Evolutionary conservation across 2,888 invertebrate genomes (phyloP).

Genomic region (Ochropacha duplaris): DNA sequence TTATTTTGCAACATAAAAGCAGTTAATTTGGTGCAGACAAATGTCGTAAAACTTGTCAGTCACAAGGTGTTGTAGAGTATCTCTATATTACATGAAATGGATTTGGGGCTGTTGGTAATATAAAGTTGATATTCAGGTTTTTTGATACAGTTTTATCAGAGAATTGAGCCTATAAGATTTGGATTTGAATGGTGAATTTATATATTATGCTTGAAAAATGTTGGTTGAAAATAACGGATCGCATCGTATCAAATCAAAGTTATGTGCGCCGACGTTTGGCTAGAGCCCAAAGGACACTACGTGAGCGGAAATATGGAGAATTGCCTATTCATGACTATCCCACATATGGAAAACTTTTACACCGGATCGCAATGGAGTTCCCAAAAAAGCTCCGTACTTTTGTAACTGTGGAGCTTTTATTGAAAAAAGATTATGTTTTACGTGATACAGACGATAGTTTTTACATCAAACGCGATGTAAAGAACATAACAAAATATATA

Average conservation of each 20-base stretch:
- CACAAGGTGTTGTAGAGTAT: background rate
- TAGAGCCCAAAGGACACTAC: constrained; percentile 58
- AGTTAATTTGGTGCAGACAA: background rate
- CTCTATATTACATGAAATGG: background rate
- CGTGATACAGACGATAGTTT: background rate
- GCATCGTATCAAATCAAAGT: constrained; percentile 48
- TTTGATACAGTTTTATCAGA: background rate
- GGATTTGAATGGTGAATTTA: background rate
- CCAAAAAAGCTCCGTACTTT: constrained; percentile 37
- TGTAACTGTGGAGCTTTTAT: constrained; percentile 22
- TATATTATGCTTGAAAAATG: constrained; percentile 17
- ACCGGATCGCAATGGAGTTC: constrained; percentile 34
- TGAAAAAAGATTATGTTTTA: background rate
- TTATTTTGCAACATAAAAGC: background rate
- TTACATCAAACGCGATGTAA: too few relatives aligned
- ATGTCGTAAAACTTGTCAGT: constrained; percentile 1
- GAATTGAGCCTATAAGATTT: background rate
- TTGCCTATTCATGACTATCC: constrained; percentile 69
- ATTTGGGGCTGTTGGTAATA: constrained; percentile 1
- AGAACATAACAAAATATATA: too few relatives aligned
- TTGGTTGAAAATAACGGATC: constrained; percentile 21
- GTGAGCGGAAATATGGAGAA: constrained; percentile 69
- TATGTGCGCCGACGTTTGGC: constrained; percentile 54
- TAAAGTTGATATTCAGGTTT: constrained; percentile 17
- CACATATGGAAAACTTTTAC: constrained; percentile 55